phyloP scores from a whole-genome alignment of 1,140 invertebrate genomes.

The Drosophila virilis region DNA sequence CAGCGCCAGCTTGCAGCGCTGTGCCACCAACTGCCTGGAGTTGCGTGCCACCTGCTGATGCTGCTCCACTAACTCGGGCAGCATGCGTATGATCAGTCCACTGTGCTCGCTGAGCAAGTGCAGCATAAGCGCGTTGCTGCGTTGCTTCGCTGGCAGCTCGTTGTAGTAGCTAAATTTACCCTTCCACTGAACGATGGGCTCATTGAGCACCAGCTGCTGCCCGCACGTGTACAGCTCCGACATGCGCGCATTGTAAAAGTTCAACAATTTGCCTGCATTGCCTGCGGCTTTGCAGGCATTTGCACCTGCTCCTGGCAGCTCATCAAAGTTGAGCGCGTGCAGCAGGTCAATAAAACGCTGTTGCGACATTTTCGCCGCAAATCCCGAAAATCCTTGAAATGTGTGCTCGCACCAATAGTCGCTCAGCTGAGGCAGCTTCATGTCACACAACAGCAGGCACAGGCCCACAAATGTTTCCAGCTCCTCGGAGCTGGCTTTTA shows the following conservation, averaged over 20 bases:
- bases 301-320: neutral
- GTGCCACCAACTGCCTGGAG: slow-evolving; percentile 59
- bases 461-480: slow-evolving; percentile 65
- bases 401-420: slow-evolving; percentile 59
- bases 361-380: slow-evolving; percentile 48
- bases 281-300: slow-evolving; percentile 12
- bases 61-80: slow-evolving; percentile 53
- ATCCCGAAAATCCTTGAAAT: slow-evolving; percentile 58
- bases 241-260: slow-evolving; percentile 64
- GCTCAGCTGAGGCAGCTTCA: slow-evolving; percentile 42
- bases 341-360: slow-evolving; percentile 52
- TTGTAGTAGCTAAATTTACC: slow-evolving; percentile 49
- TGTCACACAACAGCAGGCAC: slow-evolving; percentile 54
- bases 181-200: slow-evolving; percentile 65
- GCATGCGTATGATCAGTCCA: slow-evolving; percentile 58
- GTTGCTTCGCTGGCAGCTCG: slow-evolving; percentile 54
- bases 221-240: slow-evolving; percentile 59
- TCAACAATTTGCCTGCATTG: slow-evolving; percentile 29
- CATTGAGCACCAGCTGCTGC: slow-evolving; percentile 62
- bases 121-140: slow-evolving; percentile 50
- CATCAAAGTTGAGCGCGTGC: slow-evolving; percentile 52
- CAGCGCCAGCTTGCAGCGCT: slow-evolving; percentile 46
- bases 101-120: slow-evolving; percentile 66
- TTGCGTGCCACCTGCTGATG: slow-evolving; percentile 47
- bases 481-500: slow-evolving; percentile 49